Conservation (phyloP, 2,113 vertebrate species). For the Cyprinodon brontotheroides region DNA sequence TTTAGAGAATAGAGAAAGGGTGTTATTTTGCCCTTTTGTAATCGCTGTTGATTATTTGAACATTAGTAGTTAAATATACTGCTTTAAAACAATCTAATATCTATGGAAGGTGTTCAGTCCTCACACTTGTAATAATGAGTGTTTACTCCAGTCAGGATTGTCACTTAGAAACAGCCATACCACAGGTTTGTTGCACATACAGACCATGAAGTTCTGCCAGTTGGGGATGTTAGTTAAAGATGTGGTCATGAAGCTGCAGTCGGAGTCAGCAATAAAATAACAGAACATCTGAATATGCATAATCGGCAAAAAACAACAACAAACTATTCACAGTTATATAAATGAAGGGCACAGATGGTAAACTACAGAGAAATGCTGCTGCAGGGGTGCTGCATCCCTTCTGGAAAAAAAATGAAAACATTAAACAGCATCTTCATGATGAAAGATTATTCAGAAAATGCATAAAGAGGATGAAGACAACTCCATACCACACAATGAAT, state of each 20-base stretch:
- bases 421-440: background rate
- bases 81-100: no score
- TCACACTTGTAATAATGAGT: no score
- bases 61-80: no score
- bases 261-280: background rate
- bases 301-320: background rate
- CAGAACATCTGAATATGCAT: background rate
- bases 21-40: no score
- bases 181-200: no score
- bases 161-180: no score
- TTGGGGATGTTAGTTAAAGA: background rate
- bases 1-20: background rate
- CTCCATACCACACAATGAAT: background rate
- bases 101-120: no score
- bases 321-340: background rate
- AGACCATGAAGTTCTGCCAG: no score
- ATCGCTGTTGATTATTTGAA: background rate
- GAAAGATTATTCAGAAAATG: background rate
- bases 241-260: no score
- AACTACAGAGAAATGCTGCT: constrained; percentile 15
- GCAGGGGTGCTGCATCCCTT: background rate
- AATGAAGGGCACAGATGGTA: constrained; percentile 51
- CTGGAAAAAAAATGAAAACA: background rate
- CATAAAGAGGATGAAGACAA: no score
- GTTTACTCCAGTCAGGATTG: background rate